Evolutionary conservation across 1,140 invertebrate genomes (phyloP).

Genomic region (Brachionus sp.): DNA sequence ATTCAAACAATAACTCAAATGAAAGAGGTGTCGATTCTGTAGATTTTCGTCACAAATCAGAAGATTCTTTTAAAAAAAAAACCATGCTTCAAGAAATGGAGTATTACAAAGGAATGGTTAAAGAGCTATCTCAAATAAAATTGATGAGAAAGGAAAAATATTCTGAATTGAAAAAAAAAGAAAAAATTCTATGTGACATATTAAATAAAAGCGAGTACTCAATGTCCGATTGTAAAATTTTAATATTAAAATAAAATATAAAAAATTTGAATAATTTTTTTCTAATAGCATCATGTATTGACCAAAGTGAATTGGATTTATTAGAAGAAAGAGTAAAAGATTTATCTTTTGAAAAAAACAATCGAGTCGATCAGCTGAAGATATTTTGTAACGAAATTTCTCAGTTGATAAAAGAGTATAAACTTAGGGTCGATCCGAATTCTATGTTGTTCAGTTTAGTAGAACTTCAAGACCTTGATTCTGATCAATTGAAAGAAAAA

Average conservation of each 20-base stretch:
- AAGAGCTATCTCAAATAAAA: background rate
- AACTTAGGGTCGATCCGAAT: background rate
- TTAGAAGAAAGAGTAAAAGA: background rate
- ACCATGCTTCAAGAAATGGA: slow-evolving; percentile 4
- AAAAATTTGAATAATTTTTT: background rate
- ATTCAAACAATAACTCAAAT: slow-evolving; percentile 8
- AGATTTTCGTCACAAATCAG: background rate
- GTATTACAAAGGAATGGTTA: background rate
- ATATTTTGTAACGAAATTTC: background rate
- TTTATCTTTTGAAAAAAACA: slow-evolving; percentile 10
- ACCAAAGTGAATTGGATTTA: background rate
- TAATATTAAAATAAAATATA: background rate
- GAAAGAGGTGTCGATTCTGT: background rate
- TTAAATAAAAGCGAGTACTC: slow-evolving; percentile 1
- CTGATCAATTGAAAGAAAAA: background rate
- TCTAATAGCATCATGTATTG: background rate
- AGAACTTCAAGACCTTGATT: background rate
- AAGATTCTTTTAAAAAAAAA: background rate
- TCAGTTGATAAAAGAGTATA: background rate
- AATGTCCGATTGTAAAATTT: background rate
- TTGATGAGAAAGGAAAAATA: background rate
- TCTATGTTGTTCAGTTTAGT: background rate
- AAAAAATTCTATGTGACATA: background rate
- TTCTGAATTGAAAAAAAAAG: background rate
- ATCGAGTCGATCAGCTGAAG: background rate